Evolutionary conservation across 2,797 vertebrate genomes (phyloP).

Genomic region (Ciconia nigra): DNA sequence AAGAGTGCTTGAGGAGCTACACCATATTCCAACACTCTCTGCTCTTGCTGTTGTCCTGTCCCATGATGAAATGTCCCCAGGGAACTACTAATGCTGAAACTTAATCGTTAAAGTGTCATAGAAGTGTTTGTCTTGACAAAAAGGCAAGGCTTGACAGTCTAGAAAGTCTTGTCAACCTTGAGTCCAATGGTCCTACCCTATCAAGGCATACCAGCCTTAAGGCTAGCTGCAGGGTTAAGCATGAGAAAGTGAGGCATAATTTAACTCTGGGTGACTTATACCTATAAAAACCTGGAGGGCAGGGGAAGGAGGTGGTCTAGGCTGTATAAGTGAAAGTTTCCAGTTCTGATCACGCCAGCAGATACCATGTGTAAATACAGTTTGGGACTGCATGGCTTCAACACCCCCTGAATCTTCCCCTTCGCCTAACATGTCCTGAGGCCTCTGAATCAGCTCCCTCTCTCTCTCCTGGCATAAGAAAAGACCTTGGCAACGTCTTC

Average conservation of each 20-base stretch:
- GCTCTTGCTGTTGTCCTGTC: neutral
- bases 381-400: neutral
- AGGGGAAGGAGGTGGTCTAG: neutral
- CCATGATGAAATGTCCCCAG: neutral
- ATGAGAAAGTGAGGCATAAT: neutral
- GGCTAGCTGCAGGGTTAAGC: neutral
- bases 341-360: neutral
- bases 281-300: neutral
- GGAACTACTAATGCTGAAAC: neutral
- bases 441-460: neutral
- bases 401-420: neutral
- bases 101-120: neutral
- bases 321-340: neutral
- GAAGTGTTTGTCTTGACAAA: neutral
- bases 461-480: neutral
- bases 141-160: neutral
- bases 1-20: neutral
- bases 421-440: neutral
- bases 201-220: accelerated
- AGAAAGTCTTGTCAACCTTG: neutral
- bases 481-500: neutral
- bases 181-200: neutral
- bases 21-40: neutral
- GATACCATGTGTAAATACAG: neutral
- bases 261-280: neutral